Percentiles rank a stretch among this genome's conserved stretches.
Conservation (phyloP, 2,888 invertebrate species). For the Thereva unica region DNA sequence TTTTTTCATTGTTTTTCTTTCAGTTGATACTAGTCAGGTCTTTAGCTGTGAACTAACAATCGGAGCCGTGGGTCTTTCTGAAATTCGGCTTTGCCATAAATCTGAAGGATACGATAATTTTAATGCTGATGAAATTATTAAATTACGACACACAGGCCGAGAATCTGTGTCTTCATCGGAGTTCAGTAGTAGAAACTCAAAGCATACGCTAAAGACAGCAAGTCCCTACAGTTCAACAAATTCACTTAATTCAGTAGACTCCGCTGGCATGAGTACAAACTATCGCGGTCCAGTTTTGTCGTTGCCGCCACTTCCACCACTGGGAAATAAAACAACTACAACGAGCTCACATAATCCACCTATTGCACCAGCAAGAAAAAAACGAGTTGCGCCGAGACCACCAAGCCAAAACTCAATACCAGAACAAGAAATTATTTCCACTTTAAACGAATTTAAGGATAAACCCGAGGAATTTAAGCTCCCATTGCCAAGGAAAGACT, state of each 20-base stretch:
- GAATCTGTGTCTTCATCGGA: slow-evolving; percentile 57
- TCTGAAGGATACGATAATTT: slow-evolving; percentile 55
- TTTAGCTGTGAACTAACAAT: slow-evolving; percentile 57
- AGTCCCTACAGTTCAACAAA: slow-evolving; percentile 59
- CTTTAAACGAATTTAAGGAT: slow-evolving; percentile 24
- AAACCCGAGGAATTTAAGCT: slow-evolving; percentile 12
- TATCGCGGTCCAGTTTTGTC: slow-evolving; percentile 49
- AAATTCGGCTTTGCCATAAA: slow-evolving; percentile 57
- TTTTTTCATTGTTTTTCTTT: slow-evolving; percentile 28
- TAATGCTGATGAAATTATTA: slow-evolving; percentile 54
- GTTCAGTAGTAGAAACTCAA: slow-evolving; percentile 56
- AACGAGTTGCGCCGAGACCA: slow-evolving; percentile 55
- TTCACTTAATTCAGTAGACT: slow-evolving; percentile 58
- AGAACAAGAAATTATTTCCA: slow-evolving; percentile 47
- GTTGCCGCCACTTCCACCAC: slow-evolving; percentile 41
- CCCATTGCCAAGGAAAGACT: slow-evolving; percentile 49
- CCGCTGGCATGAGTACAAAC: slow-evolving; percentile 55
- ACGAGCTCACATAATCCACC: slow-evolving; percentile 41
- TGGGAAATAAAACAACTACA: slow-evolving; percentile 47
- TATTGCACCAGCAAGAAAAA: slow-evolving; percentile 54
- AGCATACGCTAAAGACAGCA: slow-evolving; percentile 55
- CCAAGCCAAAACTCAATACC: slow-evolving; percentile 55
- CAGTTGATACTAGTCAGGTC: slow-evolving; percentile 57
- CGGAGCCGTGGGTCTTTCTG: slow-evolving; percentile 58
- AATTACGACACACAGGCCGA: slow-evolving; percentile 52